A percentile compares a stretch with the other conserved stretches of the same genome.
Conservation (phyloP, 2,888 invertebrate genomes). For the Bellardia bayeri region DNA sequence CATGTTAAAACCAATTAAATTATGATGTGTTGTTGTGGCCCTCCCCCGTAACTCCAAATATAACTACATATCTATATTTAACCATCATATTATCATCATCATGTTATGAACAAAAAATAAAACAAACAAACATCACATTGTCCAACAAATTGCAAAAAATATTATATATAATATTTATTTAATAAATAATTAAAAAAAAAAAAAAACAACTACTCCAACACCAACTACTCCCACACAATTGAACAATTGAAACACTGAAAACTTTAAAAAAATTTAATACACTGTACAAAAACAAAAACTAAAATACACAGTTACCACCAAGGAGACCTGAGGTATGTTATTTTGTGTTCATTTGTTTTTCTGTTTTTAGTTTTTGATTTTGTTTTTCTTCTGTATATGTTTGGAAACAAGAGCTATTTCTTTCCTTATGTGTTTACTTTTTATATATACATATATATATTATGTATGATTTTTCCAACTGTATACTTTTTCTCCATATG, state of each 20-base stretch:
- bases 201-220: slow-evolving; percentile 53
- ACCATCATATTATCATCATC: slow-evolving; percentile 54
- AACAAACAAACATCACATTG: slow-evolving; percentile 33
- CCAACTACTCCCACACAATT: slow-evolving; percentile 39
- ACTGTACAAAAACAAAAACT: slow-evolving; percentile 53
- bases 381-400: slow-evolving; percentile 62
- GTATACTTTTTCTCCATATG: slow-evolving; percentile 2
- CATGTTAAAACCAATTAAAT: slow-evolving; percentile 73
- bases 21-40: slow-evolving; percentile 72
- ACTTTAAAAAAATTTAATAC: slow-evolving; percentile 3
- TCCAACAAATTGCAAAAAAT: slow-evolving; percentile 42
- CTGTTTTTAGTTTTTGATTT: slow-evolving; percentile 74
- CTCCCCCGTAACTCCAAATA: slow-evolving; percentile 63
- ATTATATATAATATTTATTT: not conserved
- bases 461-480: slow-evolving; percentile 37
- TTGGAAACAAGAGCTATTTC: slow-evolving; percentile 44
- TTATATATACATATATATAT: slow-evolving; percentile 14
- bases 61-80: slow-evolving; percentile 51
- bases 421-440: slow-evolving; percentile 39
- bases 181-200: slow-evolving; percentile 21
- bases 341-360: slow-evolving; percentile 70
- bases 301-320: slow-evolving; percentile 89
- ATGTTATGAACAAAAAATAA: slow-evolving; percentile 40
- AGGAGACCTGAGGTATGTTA: slow-evolving; percentile 95
- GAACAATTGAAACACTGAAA: slow-evolving; percentile 48